Evolutionary conservation across 2,797 vertebrate genomes (phyloP).

Genomic region (Chaetodon trifasciatus): DNA sequence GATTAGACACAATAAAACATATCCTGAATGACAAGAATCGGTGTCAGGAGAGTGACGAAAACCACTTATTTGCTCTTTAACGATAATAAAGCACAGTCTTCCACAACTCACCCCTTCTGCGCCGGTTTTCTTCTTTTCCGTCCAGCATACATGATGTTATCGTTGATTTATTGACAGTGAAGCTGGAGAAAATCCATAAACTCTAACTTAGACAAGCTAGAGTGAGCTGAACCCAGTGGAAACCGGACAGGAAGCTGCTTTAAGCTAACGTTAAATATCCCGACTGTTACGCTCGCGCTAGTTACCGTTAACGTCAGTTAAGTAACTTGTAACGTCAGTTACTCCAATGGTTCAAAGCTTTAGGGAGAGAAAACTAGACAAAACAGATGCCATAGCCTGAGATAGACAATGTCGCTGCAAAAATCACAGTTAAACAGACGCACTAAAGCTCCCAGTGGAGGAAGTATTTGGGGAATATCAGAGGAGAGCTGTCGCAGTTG

Average conservation of each 20-base stretch:
- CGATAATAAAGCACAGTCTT: not conserved
- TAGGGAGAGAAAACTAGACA: accelerated
- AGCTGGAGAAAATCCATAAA: constrained; percentile 25
- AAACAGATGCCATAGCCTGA: not conserved
- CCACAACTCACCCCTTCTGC: constrained; percentile 72
- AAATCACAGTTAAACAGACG: not conserved
- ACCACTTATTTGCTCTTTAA: not conserved
- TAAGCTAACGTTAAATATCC: not conserved
- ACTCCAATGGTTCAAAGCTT: not conserved
- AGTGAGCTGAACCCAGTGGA: not conserved
- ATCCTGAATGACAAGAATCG: not conserved
- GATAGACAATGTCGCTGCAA: accelerated
- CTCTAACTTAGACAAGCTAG: not conserved
- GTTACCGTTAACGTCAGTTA: no score
- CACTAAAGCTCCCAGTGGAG: not conserved
- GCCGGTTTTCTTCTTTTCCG: constrained; percentile 83
- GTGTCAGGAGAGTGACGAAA: not conserved
- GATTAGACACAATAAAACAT: not conserved
- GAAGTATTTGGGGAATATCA: not conserved
- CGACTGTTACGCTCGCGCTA: not conserved
- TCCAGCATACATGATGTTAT: constrained; percentile 74
- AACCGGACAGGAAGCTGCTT: not conserved
- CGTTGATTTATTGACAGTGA: constrained; percentile 4
- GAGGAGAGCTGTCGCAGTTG: not conserved
- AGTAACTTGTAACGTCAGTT: not conserved